These are phyloP conservation scores for Drosophila lacertosa DNA, from an alignment of 1,140 invertebrate genomes.

Conservation along the genomic window DNA sequence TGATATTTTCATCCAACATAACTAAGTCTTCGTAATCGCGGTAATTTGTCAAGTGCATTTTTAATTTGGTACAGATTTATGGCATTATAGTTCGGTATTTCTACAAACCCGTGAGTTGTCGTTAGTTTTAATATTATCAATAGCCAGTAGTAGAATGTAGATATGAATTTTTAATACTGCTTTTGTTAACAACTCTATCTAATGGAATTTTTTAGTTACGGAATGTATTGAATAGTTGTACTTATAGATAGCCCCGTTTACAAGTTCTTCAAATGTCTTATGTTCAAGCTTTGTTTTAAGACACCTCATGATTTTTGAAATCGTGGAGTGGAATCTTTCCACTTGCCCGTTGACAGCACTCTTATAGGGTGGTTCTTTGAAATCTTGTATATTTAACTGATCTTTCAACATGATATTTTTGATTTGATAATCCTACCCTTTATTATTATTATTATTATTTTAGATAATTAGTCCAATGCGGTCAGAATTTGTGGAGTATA, in stretches of 20 bases:
- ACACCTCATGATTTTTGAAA: background rate
- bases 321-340: background rate
- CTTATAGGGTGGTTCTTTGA: background rate
- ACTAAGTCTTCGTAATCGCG: constrained; percentile 2
- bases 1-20: no score
- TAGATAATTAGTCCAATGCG: constrained; percentile 44
- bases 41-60: background rate
- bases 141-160: background rate
- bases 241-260: no score
- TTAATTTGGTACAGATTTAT: background rate
- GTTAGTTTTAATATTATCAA: background rate
- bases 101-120: background rate
- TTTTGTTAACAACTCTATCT: background rate
- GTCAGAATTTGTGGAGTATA: constrained; percentile 27
- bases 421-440: background rate
- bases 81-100: background rate
- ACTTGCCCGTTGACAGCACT: background rate
- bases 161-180: background rate
- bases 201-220: no score
- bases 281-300: no score
- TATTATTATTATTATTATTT: no score
- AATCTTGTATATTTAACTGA: background rate
- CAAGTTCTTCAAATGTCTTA: no score
- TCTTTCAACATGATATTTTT: no score
- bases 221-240: no score